A percentile compares a stretch with the other conserved stretches of the same genome.
Conservation (phyloP, 2,113 vertebrate species). For the Alces alces region DNA sequence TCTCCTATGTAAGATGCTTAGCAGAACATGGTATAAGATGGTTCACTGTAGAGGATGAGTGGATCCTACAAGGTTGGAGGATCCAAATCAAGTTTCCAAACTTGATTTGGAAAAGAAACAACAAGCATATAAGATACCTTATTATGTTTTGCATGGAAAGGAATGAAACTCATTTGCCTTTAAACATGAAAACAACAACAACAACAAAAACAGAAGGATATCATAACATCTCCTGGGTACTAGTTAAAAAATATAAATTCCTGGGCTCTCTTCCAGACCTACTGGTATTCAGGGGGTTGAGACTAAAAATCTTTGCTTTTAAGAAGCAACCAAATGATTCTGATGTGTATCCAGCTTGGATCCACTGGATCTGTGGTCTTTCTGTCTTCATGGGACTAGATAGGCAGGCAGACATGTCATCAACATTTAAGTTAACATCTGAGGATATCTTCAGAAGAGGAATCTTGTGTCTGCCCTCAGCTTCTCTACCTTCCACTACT, state of each 20-base stretch:
- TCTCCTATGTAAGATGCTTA: neutral
- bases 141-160: neutral
- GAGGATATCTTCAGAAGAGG: neutral
- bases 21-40: neutral
- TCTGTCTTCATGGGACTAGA: neutral
- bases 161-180: neutral
- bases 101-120: neutral
- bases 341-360: neutral
- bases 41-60: neutral
- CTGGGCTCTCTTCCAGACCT: neutral
- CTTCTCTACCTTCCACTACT: neutral
- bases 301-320: neutral
- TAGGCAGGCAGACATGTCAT: neutral
- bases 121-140: neutral
- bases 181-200: neutral
- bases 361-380: neutral
- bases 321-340: neutral
- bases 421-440: neutral
- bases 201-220: neutral
- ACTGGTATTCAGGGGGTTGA: neutral
- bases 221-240: neutral
- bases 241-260: neutral
- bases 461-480: neutral
- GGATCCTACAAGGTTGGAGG: neutral
- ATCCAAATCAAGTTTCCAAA: neutral